Conservation (phyloP, 1,140 invertebrate species). For the Apis dorsata region DNA sequence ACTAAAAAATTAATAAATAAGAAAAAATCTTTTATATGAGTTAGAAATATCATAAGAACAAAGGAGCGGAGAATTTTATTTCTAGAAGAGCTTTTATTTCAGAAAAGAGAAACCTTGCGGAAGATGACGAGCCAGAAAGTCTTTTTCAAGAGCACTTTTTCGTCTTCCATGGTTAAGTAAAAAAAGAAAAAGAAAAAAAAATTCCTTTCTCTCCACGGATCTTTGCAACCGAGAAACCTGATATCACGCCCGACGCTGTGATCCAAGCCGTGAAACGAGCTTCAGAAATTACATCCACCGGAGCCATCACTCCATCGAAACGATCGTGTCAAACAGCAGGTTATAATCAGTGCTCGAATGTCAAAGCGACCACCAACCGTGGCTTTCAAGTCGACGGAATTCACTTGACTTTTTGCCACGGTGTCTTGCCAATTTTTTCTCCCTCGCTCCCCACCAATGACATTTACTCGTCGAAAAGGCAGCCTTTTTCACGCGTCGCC, state of each 20-base stretch:
- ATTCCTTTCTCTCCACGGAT: not conserved
- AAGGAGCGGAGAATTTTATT: too few relatives aligned
- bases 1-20: too few relatives aligned
- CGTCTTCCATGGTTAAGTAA: too few relatives aligned
- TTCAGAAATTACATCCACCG: not conserved
- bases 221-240: not conserved
- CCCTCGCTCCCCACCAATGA: not conserved
- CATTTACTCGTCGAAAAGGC: not conserved
- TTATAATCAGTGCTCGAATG: conserved; percentile 21
- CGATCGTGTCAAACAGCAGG: not conserved
- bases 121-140: too few relatives aligned
- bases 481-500: not conserved
- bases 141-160: too few relatives aligned
- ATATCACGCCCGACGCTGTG: not conserved
- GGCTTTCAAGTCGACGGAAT: conserved; percentile 32
- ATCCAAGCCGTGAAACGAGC: not conserved
- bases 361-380: conserved; percentile 9
- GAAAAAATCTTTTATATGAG: too few relatives aligned
- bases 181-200: too few relatives aligned
- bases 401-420: conserved; percentile 23
- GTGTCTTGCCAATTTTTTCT: not conserved
- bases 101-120: too few relatives aligned
- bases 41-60: too few relatives aligned
- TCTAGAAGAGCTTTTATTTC: too few relatives aligned
- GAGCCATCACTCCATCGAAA: too few relatives aligned